Evolutionary conservation across 2,888 invertebrate genomes (phyloP).

Genomic region (Sarcophaga rosellei): DNA sequence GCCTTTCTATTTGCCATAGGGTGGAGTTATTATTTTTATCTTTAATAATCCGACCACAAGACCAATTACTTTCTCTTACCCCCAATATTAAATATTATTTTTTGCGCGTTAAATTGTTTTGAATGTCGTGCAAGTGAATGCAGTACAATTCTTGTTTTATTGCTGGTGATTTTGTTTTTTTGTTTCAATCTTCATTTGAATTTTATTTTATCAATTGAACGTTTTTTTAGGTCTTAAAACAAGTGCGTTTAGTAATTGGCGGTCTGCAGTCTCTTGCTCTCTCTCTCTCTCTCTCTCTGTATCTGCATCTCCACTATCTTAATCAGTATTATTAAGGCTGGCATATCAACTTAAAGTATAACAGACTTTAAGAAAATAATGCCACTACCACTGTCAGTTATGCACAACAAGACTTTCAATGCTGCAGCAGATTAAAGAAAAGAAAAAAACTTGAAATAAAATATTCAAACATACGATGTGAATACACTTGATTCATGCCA

Average conservation of each 20-base stretch:
- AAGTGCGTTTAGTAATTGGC: constrained; percentile 48
- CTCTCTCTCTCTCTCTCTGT: too few relatives aligned
- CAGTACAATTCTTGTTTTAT: not conserved
- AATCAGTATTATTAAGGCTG: constrained; percentile 37
- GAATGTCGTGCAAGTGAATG: constrained; percentile 40
- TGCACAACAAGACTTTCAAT: constrained; percentile 23
- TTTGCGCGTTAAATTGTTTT: constrained; percentile 18
- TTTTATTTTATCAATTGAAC: constrained; percentile 57
- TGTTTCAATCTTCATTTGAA: not conserved
- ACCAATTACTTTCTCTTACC: not conserved
- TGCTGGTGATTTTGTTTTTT: constrained; percentile 3
- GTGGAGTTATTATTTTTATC: not conserved
- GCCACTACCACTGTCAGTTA: constrained; percentile 25
- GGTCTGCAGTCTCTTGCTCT: constrained; percentile 5
- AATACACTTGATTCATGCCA: not conserved
- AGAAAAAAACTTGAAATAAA: constrained; percentile 10
- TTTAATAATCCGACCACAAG: not conserved
- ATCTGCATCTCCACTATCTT: not conserved
- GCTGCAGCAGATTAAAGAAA: constrained; percentile 12
- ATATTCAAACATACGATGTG: not conserved
- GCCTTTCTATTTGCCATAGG: too few relatives aligned
- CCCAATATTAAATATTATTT: not conserved
- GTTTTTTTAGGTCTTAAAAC: constrained; percentile 55
- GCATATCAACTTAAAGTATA: constrained; percentile 17
- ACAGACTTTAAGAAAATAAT: constrained; percentile 4